phyloP scores from a whole-genome alignment of 2,888 invertebrate genomes.

The Hyposoter dolosus region DNA sequence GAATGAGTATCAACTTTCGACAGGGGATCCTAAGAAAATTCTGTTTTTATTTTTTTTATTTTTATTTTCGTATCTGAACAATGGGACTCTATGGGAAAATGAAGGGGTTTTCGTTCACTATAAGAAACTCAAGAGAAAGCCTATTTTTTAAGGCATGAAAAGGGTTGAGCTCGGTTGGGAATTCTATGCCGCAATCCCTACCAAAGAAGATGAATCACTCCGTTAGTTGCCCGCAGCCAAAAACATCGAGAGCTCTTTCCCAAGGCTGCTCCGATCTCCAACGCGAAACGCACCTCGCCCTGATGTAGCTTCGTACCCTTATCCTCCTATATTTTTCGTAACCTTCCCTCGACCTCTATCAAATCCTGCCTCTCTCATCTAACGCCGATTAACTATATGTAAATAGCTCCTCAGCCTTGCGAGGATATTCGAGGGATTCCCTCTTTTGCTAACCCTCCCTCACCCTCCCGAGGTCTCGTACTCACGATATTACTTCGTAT shows the following conservation, averaged over 20 bases:
- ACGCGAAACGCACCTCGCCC: slow-evolving; percentile 18
- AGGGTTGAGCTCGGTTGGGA: slow-evolving; percentile 32
- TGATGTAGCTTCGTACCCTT: slow-evolving; percentile 48
- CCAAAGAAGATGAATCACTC: slow-evolving; percentile 79
- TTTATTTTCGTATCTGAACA: not conserved
- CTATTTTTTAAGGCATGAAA: slow-evolving; percentile 54
- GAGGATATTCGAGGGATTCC: not conserved
- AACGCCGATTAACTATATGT: not conserved
- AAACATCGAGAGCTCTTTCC: slow-evolving; percentile 59
- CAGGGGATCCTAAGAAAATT: not conserved
- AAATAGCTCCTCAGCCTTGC: not conserved
- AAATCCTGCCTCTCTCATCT: not conserved
- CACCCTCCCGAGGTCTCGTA: not conserved
- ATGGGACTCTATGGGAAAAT: not conserved
- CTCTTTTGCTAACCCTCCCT: not conserved
- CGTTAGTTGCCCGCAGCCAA: slow-evolving; percentile 74
- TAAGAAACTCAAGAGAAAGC: not conserved
- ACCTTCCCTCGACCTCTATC: not conserved
- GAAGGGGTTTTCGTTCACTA: not conserved
- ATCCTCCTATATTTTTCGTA: not conserved
- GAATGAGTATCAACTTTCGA: slow-evolving; percentile 9
- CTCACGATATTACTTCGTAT: not conserved
- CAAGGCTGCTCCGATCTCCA: slow-evolving; percentile 26
- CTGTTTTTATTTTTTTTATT: slow-evolving; percentile 25
- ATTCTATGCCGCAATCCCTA: slow-evolving; percentile 75